Evolutionary conservation across 2,888 invertebrate genomes (phyloP).

Genomic region (Drosophila merina): DNA sequence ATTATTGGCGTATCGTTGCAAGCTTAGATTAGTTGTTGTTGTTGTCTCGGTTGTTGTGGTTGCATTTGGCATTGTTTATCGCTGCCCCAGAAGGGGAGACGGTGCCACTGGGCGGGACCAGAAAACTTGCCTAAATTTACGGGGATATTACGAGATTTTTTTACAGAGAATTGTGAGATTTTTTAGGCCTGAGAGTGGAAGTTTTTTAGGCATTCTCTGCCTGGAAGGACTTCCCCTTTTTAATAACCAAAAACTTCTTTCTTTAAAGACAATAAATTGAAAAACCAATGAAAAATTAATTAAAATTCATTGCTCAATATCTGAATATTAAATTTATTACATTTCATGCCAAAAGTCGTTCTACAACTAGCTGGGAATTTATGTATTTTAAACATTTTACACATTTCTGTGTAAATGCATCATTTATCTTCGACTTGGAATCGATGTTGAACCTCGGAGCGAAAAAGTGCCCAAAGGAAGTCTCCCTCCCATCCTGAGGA

Average conservation of each 20-base stretch:
- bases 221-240: background rate
- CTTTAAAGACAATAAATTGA: background rate
- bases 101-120: conserved; percentile 1
- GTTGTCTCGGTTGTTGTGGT: conserved; percentile 21
- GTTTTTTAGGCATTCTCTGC: too few relatives aligned
- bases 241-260: too few relatives aligned
- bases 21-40: conserved; percentile 49
- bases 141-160: background rate
- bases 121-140: conserved; percentile 18
- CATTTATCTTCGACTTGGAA: conserved; percentile 66
- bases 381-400: conserved; percentile 67
- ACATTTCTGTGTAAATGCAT: conserved; percentile 70
- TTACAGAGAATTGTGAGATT: background rate
- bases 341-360: conserved; percentile 16
- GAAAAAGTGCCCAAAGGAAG: too few relatives aligned
- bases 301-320: conserved; percentile 18
- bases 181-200: too few relatives aligned
- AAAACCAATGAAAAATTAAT: conserved; percentile 3
- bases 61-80: conserved; percentile 49
- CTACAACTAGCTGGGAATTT: conserved; percentile 60
- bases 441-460: conserved; percentile 1
- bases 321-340: conserved; percentile 33
- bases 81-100: conserved; percentile 21
- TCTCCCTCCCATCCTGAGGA: background rate
- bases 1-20: conserved; percentile 76